These are phyloP conservation scores for Ormyrus thymus DNA, from an alignment of 2,888 invertebrate genomes.

Conservation along the genomic window DNA sequence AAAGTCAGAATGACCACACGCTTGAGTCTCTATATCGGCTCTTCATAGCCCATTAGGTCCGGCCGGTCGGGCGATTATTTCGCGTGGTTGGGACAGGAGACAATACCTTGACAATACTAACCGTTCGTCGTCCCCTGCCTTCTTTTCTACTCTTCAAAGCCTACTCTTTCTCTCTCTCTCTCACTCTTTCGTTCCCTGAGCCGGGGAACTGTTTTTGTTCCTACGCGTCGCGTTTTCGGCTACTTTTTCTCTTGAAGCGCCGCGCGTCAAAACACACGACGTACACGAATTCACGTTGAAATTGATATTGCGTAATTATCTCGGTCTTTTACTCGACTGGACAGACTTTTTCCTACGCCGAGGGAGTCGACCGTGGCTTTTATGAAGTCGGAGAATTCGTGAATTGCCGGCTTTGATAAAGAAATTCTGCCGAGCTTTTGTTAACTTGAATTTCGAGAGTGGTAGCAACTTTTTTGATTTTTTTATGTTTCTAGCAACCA, in stretches of 20 bases:
- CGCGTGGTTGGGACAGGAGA: constrained; percentile 63
- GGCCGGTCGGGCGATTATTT: constrained; percentile 67
- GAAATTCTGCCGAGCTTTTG: too few species aligned
- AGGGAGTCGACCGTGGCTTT: background rate
- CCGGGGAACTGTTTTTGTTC: background rate
- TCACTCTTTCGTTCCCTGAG: constrained; percentile 4
- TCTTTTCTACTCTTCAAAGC: background rate
- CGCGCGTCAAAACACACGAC: constrained; percentile 39
- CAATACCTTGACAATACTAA: constrained; percentile 72
- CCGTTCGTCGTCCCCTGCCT: constrained; percentile 54
- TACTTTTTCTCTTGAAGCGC: constrained; percentile 26
- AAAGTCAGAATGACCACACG: constrained; percentile 58
- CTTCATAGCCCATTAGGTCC: constrained; percentile 72
- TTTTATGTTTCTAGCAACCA: too few species aligned
- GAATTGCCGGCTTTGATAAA: too few species aligned
- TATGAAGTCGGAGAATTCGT: background rate
- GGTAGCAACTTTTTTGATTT: too few species aligned
- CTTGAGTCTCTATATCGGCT: constrained; percentile 71
- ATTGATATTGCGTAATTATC: constrained; percentile 57
- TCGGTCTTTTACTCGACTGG: constrained; percentile 53
- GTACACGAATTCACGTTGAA: constrained; percentile 43
- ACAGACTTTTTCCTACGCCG: constrained; percentile 36
- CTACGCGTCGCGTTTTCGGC: background rate
- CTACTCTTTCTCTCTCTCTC: constrained; percentile 10
- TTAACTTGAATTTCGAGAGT: too few species aligned